phyloP scores from a whole-genome alignment of 2,888 invertebrate genomes.

The Agonopterix arenella region DNA sequence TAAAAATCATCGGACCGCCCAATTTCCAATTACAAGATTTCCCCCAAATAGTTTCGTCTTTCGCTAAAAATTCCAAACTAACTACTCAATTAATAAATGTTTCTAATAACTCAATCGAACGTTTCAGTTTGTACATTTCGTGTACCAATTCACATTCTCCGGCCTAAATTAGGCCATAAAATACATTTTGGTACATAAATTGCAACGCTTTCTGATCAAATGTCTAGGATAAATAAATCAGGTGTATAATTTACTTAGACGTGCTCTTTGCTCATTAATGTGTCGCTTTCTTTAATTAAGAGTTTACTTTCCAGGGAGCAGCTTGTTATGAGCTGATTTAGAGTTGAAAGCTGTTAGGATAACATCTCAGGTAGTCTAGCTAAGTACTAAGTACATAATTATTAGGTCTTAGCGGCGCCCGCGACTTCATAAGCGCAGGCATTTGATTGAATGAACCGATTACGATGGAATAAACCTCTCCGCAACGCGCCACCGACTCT shows the following conservation, averaged over 20 bases:
- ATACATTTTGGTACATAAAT: constrained; percentile 11
- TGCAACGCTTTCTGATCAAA: constrained; percentile 52
- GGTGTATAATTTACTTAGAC: not conserved
- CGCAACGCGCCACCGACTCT: too few species aligned
- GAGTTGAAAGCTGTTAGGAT: not conserved
- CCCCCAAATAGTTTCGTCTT: too few species aligned
- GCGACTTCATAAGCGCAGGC: too few species aligned
- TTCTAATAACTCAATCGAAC: not conserved
- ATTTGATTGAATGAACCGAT: too few species aligned
- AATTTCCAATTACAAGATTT: too few species aligned
- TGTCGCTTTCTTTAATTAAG: constrained; percentile 18
- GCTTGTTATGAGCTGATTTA: not conserved
- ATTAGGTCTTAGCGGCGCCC: too few species aligned
- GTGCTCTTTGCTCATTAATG: constrained; percentile 1
- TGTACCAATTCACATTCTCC: constrained; percentile 1
- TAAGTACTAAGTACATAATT: too few species aligned
- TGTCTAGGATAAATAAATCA: constrained; percentile 34
- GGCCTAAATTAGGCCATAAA: not conserved
- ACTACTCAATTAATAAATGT: not conserved
- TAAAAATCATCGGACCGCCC: too few species aligned
- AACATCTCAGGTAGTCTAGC: too few species aligned
- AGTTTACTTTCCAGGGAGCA: constrained; percentile 13
- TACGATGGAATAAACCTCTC: too few species aligned
- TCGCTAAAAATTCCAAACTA: not conserved
- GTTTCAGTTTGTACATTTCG: constrained; percentile 1